Evolutionary conservation across 2,888 invertebrate species (phyloP).

Genomic region (Luffia ferchaultella): DNA sequence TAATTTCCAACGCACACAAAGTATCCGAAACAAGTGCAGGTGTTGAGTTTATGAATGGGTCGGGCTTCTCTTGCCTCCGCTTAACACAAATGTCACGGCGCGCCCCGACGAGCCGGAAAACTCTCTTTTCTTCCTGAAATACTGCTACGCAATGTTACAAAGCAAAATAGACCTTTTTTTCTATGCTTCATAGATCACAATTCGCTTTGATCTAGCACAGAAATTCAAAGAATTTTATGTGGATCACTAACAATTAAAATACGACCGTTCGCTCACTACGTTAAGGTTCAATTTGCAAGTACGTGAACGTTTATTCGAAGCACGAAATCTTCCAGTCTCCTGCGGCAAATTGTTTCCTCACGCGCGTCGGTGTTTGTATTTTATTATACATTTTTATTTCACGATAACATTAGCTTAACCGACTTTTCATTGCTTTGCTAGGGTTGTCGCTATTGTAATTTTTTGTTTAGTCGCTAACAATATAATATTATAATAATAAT

Average conservation of each 20-base stretch:
- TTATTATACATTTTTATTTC: slow-evolving; percentile 67
- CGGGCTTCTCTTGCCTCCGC: slow-evolving; percentile 45
- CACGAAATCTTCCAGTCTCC: slow-evolving; percentile 63
- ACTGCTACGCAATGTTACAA: slow-evolving; percentile 25
- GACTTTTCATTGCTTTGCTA: slow-evolving; percentile 63
- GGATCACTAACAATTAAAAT: too few relatives aligned
- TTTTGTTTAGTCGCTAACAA: slow-evolving; percentile 15
- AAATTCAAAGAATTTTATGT: slow-evolving; percentile 62
- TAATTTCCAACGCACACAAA: too few relatives aligned
- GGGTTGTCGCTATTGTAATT: slow-evolving; percentile 37
- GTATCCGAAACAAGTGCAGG: too few relatives aligned
- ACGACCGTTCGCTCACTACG: too few relatives aligned
- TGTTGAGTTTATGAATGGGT: too few relatives aligned
- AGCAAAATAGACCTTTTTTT: slow-evolving; percentile 26
- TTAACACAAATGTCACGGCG: slow-evolving; percentile 65
- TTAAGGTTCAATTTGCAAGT: slow-evolving; percentile 4
- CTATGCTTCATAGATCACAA: slow-evolving; percentile 20
- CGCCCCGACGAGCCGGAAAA: slow-evolving; percentile 60
- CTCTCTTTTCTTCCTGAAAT: slow-evolving; percentile 64
- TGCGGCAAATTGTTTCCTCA: slow-evolving; percentile 66
- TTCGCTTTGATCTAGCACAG: slow-evolving; percentile 17
- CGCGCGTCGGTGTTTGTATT: slow-evolving; percentile 63
- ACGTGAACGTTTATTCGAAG: slow-evolving; percentile 24
- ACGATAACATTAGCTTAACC: slow-evolving; percentile 68
- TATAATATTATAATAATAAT: too few relatives aligned